Base-by-base conservation (phyloP, 2,888 invertebrate species). In the Zaprionus lineosus region DNA sequence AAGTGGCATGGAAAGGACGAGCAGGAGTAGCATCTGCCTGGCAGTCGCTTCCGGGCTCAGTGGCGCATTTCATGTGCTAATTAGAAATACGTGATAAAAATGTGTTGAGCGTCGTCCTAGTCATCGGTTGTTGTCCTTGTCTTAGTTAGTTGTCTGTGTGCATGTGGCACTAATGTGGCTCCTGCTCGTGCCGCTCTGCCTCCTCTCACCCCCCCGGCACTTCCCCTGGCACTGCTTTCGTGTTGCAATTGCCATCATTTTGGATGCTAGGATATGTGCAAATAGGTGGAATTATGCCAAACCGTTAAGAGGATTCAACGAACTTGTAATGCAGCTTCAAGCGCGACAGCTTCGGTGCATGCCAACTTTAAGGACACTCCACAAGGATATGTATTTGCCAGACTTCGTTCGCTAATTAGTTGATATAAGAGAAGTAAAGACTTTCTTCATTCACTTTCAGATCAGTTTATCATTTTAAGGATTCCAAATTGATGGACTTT, bases 81-180 rank as follows among this genome's bases (percentile, higher is more conserved):
- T 78, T 78, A 78, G 76, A 83, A 83, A 72, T 78, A 78, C 78
- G 78, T 78, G 78, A 64, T 68, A 69, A 63, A 83, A 83, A 74
- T 75, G 50, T 63, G 61, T 52, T 57, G 62, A 28, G 21, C 48
- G 21, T 37, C 37, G 36, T 56, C 36, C 51, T 43, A 36, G 44
- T 43, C 62, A 50, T 40, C 37, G 40, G 46, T 39, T 65, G 50
- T 24, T 48, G 71, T 70, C 56, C 64, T 40, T 53, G 64, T 31
- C 14, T 14, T n/a, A n/a, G 19, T n/a, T n/a, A n/a, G n/a, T n/a
- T n/a, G n/a, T n/a, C n/a, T n/a, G n/a, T n/a, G n/a, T n/a, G n/a
- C n/a, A n/a, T n/a, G n/a, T n/a, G n/a, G n/a, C n/a, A n/a, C n/a
- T n/a, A n/a, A n/a, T n/a, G n/a, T n/a, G n/a, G n/a, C n/a, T 28